Percentiles rank a stretch among this genome's conserved stretches.
Conservation (phyloP, 2,113 vertebrate genomes). For the Melanotaenia duboulayi region DNA sequence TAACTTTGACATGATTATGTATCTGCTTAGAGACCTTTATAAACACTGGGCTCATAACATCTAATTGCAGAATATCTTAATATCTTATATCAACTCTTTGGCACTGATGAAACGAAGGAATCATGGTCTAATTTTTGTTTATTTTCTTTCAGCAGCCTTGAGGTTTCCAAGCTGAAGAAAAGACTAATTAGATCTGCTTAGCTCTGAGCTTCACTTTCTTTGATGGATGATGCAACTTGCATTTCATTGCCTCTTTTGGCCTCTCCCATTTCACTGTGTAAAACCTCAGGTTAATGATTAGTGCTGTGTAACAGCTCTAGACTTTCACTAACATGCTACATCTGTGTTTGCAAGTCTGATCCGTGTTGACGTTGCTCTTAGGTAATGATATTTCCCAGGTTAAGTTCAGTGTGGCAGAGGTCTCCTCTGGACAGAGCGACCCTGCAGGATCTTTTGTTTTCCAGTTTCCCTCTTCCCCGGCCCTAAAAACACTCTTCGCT, state of each 20-base stretch:
- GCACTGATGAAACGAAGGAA: neutral
- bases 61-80: slow-evolving; percentile 4
- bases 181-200: slow-evolving; percentile 22
- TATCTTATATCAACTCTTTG: too few species aligned
- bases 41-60: neutral
- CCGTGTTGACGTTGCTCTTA: neutral
- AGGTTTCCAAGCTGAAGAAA: slow-evolving; percentile 15
- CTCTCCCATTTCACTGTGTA: neutral
- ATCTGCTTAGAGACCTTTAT: slow-evolving; percentile 13
- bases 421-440: neutral
- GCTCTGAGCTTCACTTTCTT: slow-evolving; percentile 7
- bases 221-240: slow-evolving; percentile 9
- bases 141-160: neutral
- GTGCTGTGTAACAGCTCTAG: neutral
- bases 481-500: slow-evolving; percentile 15
- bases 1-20: neutral
- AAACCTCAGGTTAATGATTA: slow-evolving; percentile 8
- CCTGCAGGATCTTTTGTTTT: slow-evolving; percentile 51
- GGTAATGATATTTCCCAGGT: slow-evolving; percentile 29
- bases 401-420: slow-evolving; percentile 10
- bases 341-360: neutral
- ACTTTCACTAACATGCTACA: neutral
- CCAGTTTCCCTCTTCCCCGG: neutral
- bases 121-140: slow-evolving; percentile 7
- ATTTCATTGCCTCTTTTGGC: neutral